Conservation (phyloP, 2,113 vertebrate genomes). For the Salvelinus alpinus region DNA sequence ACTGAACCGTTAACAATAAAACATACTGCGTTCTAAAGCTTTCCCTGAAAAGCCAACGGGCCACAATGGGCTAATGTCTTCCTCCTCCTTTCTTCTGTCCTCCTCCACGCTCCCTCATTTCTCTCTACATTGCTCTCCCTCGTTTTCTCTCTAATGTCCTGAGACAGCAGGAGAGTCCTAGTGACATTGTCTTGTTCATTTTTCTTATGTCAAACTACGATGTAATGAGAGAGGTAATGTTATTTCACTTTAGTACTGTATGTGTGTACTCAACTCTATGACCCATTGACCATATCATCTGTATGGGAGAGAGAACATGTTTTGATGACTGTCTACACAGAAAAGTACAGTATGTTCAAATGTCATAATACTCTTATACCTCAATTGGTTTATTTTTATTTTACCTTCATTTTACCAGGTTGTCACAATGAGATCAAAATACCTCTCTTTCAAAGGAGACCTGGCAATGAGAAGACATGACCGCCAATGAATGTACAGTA, state of each 20-base stretch:
- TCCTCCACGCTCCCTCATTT: constrained; percentile 10
- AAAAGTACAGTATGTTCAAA: too few species aligned
- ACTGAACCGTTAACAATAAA: constrained; percentile 71
- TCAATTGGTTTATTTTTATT: too few species aligned
- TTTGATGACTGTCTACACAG: too few species aligned
- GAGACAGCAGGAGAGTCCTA: constrained; percentile 33
- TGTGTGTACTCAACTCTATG: too few species aligned
- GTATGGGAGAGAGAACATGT: too few species aligned
- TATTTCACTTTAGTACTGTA: neutral
- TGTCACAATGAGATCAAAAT: too few species aligned
- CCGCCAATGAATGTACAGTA: too few species aligned
- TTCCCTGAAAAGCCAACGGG: constrained; percentile 51
- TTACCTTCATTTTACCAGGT: too few species aligned
- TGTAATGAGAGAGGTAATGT: constrained; percentile 7
- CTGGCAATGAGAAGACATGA: too few species aligned
- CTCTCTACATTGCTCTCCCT: constrained; percentile 8
- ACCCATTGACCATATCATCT: too few species aligned
- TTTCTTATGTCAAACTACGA: constrained; percentile 22
- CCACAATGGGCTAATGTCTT: constrained; percentile 40
- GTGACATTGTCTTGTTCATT: constrained; percentile 23
- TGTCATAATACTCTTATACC: too few species aligned
- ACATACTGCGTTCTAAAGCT: constrained; percentile 50
- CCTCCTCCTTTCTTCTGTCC: constrained; percentile 11
- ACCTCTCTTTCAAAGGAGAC: too few species aligned
- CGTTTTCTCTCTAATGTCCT: constrained; percentile 28